Evolutionary conservation across 2,797 vertebrate genomes (phyloP), one percentile per base, ranked within the genome.

Genomic region (Muscicapa comitata): DNA sequence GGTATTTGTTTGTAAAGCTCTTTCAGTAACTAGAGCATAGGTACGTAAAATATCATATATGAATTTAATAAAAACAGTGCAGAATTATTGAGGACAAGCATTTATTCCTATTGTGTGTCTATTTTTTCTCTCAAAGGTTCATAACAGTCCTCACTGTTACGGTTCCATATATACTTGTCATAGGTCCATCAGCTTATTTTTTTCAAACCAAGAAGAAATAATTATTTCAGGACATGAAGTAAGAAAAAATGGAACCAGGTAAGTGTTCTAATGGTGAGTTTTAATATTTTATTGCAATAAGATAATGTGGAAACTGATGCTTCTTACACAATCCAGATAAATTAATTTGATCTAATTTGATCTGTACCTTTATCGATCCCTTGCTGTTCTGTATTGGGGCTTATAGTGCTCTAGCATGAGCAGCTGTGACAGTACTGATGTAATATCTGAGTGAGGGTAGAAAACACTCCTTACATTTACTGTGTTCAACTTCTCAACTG

Each of bases 121-220:
- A 4, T 95, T 94, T 90, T 92, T 93, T 14, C 71, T 7, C 31
- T 59, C 42, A 94, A 97, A 99, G 99, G 98, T 99, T 95, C 99
- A 99, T 96, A 99, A 99, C 97, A 99, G 99, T 91, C 98, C 98
- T 93, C 97, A 97, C n/a, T 99, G 99, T 96, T 96, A 97, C 0
- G 98, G 98, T 67, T 99, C 98, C 12, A 98, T 99, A 74, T 99
- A 99, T 96, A 98, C 97, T 70, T 99, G 99, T 97, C 97, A 98
- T 78, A 98, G 99, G 91, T 99, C 99, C 17, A 95, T 99, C 97
- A 99, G 99, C 94, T 98, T 99, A 88, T 99, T 99, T 97, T 99
- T 99, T 98, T 98, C 98, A 95, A 99, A 98, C 75, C 99, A 99
- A 96, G 98, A 99, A 21, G 99, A 99, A 98, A 99, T 99, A 97